Conservation (phyloP, 2,113 vertebrate genomes). For the Tachuris rubrigastra region DNA sequence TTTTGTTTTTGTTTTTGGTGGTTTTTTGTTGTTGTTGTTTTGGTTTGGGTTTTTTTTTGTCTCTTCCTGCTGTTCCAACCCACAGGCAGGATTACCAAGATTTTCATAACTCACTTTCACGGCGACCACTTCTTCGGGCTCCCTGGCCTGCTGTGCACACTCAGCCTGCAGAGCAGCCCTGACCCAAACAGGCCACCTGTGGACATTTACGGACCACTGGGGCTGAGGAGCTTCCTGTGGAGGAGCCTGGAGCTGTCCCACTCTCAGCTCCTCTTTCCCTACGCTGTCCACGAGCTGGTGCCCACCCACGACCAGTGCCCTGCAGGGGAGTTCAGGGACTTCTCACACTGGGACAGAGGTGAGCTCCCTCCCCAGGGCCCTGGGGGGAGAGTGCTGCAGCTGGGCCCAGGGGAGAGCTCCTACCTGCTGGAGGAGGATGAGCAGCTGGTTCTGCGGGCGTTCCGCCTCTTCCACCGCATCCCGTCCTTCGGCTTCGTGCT, state of each 20-base stretch:
- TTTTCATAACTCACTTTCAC: slow-evolving; percentile 94
- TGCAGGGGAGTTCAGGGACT: not conserved
- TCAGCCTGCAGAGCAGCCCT: slow-evolving; percentile 82
- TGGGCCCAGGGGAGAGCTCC: slow-evolving; percentile 69
- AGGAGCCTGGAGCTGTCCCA: slow-evolving; percentile 76
- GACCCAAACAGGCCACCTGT: slow-evolving; percentile 65
- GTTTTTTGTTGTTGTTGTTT: too few relatives aligned
- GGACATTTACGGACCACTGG: slow-evolving; percentile 87
- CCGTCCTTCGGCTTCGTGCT: slow-evolving; percentile 92
- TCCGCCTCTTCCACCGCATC: slow-evolving; percentile 88
- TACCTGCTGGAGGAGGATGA: slow-evolving; percentile 83
- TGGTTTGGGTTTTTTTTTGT: not conserved
- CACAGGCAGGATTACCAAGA: slow-evolving; percentile 88
- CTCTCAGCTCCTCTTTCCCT: slow-evolving; percentile 83
- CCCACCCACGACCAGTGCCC: not conserved
- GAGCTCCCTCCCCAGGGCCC: slow-evolving; percentile 14
- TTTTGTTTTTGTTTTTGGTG: too few relatives aligned
- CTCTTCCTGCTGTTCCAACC: not conserved
- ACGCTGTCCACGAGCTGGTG: not conserved
- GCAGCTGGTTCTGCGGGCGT: slow-evolving; percentile 82
- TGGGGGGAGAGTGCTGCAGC: slow-evolving; percentile 70
- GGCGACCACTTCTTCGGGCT: slow-evolving; percentile 94
- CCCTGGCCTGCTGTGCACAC: slow-evolving; percentile 89
- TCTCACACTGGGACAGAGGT: not conserved
- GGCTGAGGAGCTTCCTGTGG: slow-evolving; percentile 58